A percentile compares a stretch with the other conserved stretches of the same genome.
Conservation (phyloP, 2,113 vertebrate species). For the Leptosomus discolor region DNA sequence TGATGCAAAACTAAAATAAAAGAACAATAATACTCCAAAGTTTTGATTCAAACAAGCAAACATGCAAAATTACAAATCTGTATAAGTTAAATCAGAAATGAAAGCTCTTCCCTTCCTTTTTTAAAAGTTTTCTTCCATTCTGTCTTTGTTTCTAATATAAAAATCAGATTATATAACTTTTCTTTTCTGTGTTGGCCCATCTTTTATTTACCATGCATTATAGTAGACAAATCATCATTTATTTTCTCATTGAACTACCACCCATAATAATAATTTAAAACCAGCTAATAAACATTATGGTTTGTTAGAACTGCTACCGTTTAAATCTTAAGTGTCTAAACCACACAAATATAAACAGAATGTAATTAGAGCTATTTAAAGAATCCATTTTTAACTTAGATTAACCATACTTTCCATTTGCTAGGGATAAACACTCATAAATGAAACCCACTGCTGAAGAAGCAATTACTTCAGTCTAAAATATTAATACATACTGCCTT, state of each 20-base stretch:
- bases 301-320: constrained; percentile 79
- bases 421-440: constrained; percentile 80
- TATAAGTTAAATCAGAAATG: neutral
- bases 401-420: constrained; percentile 84
- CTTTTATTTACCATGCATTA: constrained; percentile 72
- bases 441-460: constrained; percentile 80
- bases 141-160: constrained; percentile 4
- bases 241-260: constrained; percentile 71
- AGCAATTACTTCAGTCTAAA: constrained; percentile 86
- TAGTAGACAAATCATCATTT: constrained; percentile 66
- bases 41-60: neutral
- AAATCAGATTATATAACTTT: constrained; percentile 22
- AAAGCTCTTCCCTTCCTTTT: neutral
- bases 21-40: neutral
- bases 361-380: constrained; percentile 85
- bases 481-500: constrained; percentile 80
- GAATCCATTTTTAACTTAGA: constrained; percentile 83
- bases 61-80: neutral
- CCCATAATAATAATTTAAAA: constrained; percentile 82
- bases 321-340: constrained; percentile 85
- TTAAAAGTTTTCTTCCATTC: neutral
- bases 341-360: constrained; percentile 81
- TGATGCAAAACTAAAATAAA: neutral
- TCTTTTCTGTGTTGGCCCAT: constrained; percentile 19
- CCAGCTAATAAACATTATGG: constrained; percentile 81